Evolutionary conservation across 2,888 invertebrate species (phyloP).

Genomic region (Cerastoderma edule): DNA sequence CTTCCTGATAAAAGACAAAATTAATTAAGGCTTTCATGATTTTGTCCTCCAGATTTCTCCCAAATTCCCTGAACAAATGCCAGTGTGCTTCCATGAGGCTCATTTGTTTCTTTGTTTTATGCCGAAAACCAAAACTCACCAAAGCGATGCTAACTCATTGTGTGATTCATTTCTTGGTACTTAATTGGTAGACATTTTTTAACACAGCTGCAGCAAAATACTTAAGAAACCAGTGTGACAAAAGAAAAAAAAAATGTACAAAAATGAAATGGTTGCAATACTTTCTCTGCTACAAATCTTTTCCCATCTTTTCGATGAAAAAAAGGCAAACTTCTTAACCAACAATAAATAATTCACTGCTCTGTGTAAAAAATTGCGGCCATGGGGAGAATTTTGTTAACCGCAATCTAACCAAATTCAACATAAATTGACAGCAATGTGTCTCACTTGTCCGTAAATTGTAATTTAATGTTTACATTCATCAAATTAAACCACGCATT

Average conservation of each 20-base stretch:
- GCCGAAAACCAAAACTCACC: too few species aligned
- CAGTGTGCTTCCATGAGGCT: not conserved
- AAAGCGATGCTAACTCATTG: too few species aligned
- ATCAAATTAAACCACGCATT: slow-evolving; percentile 36
- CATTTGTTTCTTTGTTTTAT: slow-evolving; percentile 4
- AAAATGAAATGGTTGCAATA: not conserved
- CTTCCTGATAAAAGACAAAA: slow-evolving; percentile 5
- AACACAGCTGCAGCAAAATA: too few species aligned
- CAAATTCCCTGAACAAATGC: slow-evolving; percentile 8
- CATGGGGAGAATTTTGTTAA: not conserved
- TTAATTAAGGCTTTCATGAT: slow-evolving; percentile 18
- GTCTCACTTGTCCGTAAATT: slow-evolving; percentile 45
- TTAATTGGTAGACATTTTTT: too few species aligned
- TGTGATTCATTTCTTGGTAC: too few species aligned
- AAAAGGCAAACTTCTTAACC: not conserved
- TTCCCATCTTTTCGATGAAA: not conserved
- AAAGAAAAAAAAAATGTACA: too few species aligned
- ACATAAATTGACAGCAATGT: slow-evolving; percentile 35
- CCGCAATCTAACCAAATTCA: slow-evolving; percentile 30
- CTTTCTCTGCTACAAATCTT: not conserved
- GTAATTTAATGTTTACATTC: slow-evolving; percentile 44
- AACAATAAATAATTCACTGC: slow-evolving; percentile 19
- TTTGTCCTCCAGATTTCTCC: slow-evolving; percentile 7
- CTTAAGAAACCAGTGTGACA: too few species aligned
- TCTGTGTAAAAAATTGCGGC: slow-evolving; percentile 14